phyloP scores from a whole-genome alignment of 1,140 invertebrate genomes.

The Helicoverpa zea region DNA sequence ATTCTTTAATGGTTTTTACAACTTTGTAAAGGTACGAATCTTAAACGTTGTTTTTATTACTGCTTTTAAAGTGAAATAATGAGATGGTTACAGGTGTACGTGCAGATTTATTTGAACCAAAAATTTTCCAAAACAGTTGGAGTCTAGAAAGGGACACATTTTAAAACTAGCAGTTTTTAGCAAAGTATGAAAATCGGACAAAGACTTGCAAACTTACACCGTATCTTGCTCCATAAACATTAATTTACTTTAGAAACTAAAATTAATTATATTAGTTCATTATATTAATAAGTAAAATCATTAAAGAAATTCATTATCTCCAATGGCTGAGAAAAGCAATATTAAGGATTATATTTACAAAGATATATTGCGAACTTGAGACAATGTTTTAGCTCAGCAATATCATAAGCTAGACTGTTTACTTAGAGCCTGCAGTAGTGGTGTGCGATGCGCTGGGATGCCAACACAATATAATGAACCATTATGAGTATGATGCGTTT shows the following conservation, averaged over 20 bases:
- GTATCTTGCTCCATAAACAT: no score
- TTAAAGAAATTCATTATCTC: no score
- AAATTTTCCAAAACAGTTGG: not conserved
- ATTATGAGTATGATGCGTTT: not conserved
- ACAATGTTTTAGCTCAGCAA: conserved; percentile 17
- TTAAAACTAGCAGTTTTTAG: no score
- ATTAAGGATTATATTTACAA: not conserved
- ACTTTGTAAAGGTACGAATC: not conserved
- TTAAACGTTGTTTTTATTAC: not conserved
- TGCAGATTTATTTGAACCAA: no score
- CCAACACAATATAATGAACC: not conserved
- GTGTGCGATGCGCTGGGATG: not conserved
- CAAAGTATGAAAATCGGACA: no score
- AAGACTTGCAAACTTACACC: no score
- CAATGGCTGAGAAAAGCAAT: no score
- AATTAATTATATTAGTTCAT: no score
- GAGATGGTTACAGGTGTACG: not conserved
- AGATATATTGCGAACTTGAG: not conserved
- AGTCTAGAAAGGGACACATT: not conserved
- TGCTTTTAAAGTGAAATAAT: not conserved
- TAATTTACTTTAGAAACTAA: no score
- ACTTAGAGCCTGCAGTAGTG: conserved; percentile 14
- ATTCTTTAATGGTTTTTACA: conserved; percentile 15
- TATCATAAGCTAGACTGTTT: conserved; percentile 32
- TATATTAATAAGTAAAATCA: no score